phyloP scores from a whole-genome alignment of 2,113 vertebrate species.

The Sclerurus mexicanus region DNA sequence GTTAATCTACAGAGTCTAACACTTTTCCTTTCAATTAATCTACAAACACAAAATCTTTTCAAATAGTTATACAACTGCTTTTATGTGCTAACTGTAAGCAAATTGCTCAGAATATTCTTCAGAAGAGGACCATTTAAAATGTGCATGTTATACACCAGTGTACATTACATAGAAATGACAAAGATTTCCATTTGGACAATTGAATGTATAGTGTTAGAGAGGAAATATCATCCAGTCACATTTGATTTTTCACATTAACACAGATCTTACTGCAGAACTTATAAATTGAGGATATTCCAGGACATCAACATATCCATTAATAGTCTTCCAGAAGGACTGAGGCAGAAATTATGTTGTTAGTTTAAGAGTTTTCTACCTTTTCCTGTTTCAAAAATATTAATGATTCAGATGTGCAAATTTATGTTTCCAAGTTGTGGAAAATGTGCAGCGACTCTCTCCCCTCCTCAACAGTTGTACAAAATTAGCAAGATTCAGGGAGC shows the following conservation, averaged over 20 bases:
- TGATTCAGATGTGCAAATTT: not conserved
- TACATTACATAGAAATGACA: not conserved
- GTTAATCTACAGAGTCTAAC: not conserved
- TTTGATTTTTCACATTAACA: not conserved
- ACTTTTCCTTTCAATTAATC: not conserved
- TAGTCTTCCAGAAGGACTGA: not conserved
- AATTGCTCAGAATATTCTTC: not conserved
- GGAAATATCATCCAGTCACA: not conserved
- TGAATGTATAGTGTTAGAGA: not conserved
- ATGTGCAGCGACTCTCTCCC: not conserved
- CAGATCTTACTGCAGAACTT: not conserved
- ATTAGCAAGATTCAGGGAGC: not conserved
- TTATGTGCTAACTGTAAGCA: not conserved
- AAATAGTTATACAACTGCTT: not conserved
- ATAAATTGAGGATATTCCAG: not conserved
- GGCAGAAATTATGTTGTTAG: not conserved
- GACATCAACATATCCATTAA: not conserved
- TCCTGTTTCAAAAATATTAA: not conserved
- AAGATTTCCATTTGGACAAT: not conserved
- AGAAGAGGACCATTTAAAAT: not conserved
- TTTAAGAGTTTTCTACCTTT: not conserved
- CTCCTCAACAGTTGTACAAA: not conserved
- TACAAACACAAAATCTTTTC: not conserved
- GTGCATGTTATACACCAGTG: fast-evolving
- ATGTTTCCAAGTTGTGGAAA: not conserved